Evolutionary conservation across 2,113 vertebrate species (phyloP), one percentile per base, ranked within the genome.

Genomic region (Phyllopteryx taeniolatus): DNA sequence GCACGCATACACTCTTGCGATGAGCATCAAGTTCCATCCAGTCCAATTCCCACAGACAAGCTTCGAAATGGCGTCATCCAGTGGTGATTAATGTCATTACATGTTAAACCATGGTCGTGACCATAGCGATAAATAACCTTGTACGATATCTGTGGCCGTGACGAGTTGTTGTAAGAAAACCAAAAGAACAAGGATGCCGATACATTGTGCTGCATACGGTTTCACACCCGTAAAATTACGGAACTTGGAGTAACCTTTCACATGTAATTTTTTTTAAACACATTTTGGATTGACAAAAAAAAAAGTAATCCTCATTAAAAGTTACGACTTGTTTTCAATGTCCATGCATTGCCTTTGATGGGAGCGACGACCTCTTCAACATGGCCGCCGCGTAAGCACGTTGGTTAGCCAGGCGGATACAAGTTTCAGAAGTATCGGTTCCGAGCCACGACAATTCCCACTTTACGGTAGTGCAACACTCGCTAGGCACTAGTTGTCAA

Each of bases 21-120:
- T 67, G 22, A 22, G 56, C 49, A 67, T 49, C 43, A 68, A 79
- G 15, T 49, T 22, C 19, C 9, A 14, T 49, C 68, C 61, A 9
- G 11, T 22, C 19, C 10, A 39, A 39, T 65, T 44, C n/a, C 8
- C 6, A 14, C 43, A n/a, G 62, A 22, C 44, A 66, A 66, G 44
- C 47, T 22, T 13, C 44, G 8, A 79, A 67, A 80, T 77, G 61
- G 61, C 82, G 82, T 79, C 81, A 77, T 73, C 86, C 44, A 33
- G 59, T 60, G 84, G 79, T 11, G 17, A 39, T 4, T 8, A 10
- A 4, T 65, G 80, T 42, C 53, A 76, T 63, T 78, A 72, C 76
- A 53, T 2, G 46, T 53, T 67, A 13, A 20, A 27, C 63, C 3
- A 73, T 15, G n/a, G 31, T 22, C 4, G 27, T 43, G n/a, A 54